Base-by-base conservation (phyloP, 2,113 vertebrate species). In the Aldabrachelys gigantea region DNA sequence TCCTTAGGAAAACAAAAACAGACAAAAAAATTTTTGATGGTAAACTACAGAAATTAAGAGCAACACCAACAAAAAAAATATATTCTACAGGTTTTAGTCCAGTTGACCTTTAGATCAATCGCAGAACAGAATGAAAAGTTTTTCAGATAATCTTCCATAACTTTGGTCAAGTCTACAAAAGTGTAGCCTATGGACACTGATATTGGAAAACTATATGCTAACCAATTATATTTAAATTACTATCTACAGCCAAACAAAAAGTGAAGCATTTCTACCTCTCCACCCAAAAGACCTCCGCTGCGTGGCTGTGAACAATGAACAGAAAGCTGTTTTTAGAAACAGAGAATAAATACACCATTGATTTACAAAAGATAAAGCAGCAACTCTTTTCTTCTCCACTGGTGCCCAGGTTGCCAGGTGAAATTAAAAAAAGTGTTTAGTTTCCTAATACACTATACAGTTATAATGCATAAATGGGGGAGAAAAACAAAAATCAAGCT, bases 251-350 rank as follows among this genome's bases (percentile, higher is more conserved):
- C 98, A 98, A 96, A 98, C 90, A 98, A 98, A 88, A 98, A 98
- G 97, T 94, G 98, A 98, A 98, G 98, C 98, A 95, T 97, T 98
- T 99, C 99, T 99, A 99, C 99, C 99, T 99, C 99, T 99, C 98
- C 98, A 99, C 98, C 98, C 98, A 98, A 99, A 98, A 98, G 99
- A 99, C 98, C 98, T 99, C 99, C 99, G 98, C 94, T 99, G 98
- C 96, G 98, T 98, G 96, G 98, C 99, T 99, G 99, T 87, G 92
- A 98, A 99, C 98, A 99, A 99, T 98, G 98, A 98, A 99, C 98
- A 98, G 96, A 98, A 97, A 98, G 95, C 92, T 93, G 89, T 95
- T 95, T 98, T 97, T 97, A 98, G 97, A 98, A 92, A 96, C 62
- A 87, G 96, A 96, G 96, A 93, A 95, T 69, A 97, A 75, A 96